A percentile compares a stretch with the other conserved stretches of the same genome.
These are phyloP conservation scores for Macroramphosus scolopax DNA, from an alignment of 2,797 vertebrate genomes.

Conservation along the genomic window DNA sequence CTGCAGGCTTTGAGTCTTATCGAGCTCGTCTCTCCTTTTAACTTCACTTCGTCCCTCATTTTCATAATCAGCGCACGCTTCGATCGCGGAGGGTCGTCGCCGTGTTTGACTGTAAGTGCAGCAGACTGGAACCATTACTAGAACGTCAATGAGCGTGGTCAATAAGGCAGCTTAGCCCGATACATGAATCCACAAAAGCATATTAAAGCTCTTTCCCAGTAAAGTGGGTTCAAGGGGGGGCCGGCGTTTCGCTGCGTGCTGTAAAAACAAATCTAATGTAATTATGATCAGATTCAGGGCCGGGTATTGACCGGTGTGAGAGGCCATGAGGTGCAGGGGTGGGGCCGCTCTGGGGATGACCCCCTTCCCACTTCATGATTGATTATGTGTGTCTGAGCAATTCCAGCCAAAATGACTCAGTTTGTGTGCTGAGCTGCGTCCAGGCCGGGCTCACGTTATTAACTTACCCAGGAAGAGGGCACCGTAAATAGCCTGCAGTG, in stretches of 20 bases:
- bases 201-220: constrained; percentile 58
- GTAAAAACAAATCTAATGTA: constrained; percentile 62
- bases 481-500: constrained; percentile 68
- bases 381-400: constrained; percentile 75
- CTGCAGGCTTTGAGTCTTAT: constrained; percentile 21
- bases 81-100: constrained; percentile 31
- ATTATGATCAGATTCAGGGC: constrained; percentile 71
- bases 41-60: constrained; percentile 22
- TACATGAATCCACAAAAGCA: constrained; percentile 56
- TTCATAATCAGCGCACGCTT: constrained; percentile 44
- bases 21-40: not conserved
- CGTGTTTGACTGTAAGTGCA: constrained; percentile 48
- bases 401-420: constrained; percentile 70
- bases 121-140: constrained; percentile 61
- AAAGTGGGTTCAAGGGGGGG: constrained; percentile 52
- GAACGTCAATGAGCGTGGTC: constrained; percentile 59
- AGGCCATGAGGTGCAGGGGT: constrained; percentile 51
- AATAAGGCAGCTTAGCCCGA: constrained; percentile 63
- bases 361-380: constrained; percentile 67
- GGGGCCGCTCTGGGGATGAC: constrained; percentile 65
- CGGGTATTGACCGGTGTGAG: constrained; percentile 56
- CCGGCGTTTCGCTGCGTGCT: constrained; percentile 33
- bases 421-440: constrained; percentile 53
- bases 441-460: constrained; percentile 69
- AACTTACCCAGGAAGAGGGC: constrained; percentile 75